Conservation (phyloP, 2,888 invertebrate species). For the Ptychoptera albimana region DNA sequence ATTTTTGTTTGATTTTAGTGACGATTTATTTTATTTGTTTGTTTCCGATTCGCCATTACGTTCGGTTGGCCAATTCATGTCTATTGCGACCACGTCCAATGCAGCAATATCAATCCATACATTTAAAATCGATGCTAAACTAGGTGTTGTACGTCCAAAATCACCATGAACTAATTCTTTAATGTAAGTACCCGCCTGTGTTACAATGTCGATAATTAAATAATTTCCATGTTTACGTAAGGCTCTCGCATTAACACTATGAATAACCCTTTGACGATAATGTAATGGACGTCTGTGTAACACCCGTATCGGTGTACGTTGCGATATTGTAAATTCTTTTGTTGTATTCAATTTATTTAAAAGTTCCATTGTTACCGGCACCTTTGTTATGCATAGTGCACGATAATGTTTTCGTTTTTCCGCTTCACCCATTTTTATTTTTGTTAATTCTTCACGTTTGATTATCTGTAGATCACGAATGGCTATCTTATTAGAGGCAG, state of each 20-base stretch:
- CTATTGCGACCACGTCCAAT: slow-evolving; percentile 69
- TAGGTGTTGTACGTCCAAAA: slow-evolving; percentile 74
- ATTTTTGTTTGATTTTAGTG: no score
- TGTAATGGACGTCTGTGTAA: slow-evolving; percentile 70
- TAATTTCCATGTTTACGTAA: background rate
- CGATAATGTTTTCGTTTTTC: slow-evolving; percentile 75
- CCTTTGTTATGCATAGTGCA: slow-evolving; percentile 49
- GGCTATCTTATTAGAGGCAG: slow-evolving; percentile 38
- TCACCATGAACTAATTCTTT: slow-evolving; percentile 98
- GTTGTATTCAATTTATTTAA: slow-evolving; percentile 32
- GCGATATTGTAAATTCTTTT: slow-evolving; percentile 41
- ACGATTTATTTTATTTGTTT: no score
- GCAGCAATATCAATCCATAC: slow-evolving; percentile 73
- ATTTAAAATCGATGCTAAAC: slow-evolving; percentile 50
- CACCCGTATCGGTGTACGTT: slow-evolving; percentile 83
- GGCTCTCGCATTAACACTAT: slow-evolving; percentile 34
- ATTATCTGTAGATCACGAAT: slow-evolving; percentile 49
- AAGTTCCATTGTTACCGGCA: slow-evolving; percentile 33
- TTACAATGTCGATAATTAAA: slow-evolving; percentile 51
- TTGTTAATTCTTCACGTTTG: slow-evolving; percentile 45
- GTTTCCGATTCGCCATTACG: background rate
- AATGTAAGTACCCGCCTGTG: slow-evolving; percentile 89
- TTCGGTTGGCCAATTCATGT: slow-evolving; percentile 52
- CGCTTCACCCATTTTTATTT: slow-evolving; percentile 75
- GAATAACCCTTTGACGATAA: slow-evolving; percentile 47